Percentiles rank a stretch among this genome's conserved stretches.
These are phyloP conservation scores for Mesocricetus auratus DNA, from an alignment of 2,113 vertebrate species.

Conservation along the genomic window DNA sequence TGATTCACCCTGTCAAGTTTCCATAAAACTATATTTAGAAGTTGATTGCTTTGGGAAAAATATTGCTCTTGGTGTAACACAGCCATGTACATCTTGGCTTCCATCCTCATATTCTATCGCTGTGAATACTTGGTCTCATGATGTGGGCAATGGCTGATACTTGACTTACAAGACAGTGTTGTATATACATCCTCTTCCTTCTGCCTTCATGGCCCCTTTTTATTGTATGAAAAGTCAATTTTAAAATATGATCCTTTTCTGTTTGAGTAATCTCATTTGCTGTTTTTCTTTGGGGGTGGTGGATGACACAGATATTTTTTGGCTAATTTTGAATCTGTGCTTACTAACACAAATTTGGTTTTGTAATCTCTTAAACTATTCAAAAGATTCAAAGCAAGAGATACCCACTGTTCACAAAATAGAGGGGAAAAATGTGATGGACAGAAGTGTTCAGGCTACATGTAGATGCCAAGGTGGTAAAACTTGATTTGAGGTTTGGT, in stretches of 20 bases:
- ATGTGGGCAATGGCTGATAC: background rate
- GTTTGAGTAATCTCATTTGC: conserved; percentile 1
- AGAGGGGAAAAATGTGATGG: background rate
- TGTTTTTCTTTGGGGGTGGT: background rate
- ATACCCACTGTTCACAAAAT: background rate
- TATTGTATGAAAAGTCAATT: background rate
- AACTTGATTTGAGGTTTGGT: background rate
- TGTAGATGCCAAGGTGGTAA: background rate
- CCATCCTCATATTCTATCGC: background rate
- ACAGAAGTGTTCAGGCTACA: background rate
- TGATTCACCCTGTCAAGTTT: background rate
- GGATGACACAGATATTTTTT: background rate
- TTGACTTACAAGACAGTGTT: background rate
- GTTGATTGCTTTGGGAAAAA: background rate
- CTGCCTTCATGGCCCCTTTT: fast-evolving
- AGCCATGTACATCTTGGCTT: background rate
- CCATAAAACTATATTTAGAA: conserved; percentile 11
- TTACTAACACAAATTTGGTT: background rate
- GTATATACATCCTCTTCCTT: background rate
- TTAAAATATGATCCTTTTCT: background rate
- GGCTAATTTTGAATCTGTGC: background rate
- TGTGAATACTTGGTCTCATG: background rate
- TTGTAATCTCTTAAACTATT: background rate
- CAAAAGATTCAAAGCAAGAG: background rate
- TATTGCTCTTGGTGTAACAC: background rate